These are phyloP conservation scores for Apodemus sylvaticus DNA, from an alignment of 2,113 vertebrate species.

Conservation along the genomic window DNA sequence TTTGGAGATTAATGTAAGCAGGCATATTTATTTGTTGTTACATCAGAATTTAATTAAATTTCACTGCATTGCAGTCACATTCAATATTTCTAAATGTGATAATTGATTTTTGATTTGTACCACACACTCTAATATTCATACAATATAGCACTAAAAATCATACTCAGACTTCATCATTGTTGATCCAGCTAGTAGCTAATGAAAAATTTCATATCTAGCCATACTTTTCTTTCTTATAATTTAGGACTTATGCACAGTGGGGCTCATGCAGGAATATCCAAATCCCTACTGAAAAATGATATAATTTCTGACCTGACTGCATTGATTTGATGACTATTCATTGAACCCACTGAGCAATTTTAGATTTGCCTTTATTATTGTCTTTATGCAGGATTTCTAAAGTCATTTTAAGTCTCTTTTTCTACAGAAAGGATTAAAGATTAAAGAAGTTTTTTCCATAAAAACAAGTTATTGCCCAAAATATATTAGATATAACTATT, in stretches of 20 bases:
- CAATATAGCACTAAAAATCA: not conserved
- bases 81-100: slow-evolving; percentile 48
- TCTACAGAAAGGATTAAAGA: not conserved
- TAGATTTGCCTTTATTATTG: not conserved
- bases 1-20: not conserved
- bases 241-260: not conserved
- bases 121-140: not conserved
- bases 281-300: not conserved
- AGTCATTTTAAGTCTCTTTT: not conserved
- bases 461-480: not conserved
- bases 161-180: not conserved
- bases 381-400: not conserved
- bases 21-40: not conserved
- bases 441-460: not conserved
- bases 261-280: not conserved
- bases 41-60: slow-evolving; percentile 48
- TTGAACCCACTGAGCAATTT: not conserved
- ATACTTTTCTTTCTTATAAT: slow-evolving; percentile 16
- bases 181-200: not conserved
- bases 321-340: not conserved
- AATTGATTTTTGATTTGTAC: slow-evolving; percentile 55
- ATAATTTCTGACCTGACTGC: not conserved
- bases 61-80: not conserved
- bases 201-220: not conserved
- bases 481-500: not conserved